phyloP scores from a whole-genome alignment of 2,113 vertebrate genomes.

The Physeter macrocephalus region DNA sequence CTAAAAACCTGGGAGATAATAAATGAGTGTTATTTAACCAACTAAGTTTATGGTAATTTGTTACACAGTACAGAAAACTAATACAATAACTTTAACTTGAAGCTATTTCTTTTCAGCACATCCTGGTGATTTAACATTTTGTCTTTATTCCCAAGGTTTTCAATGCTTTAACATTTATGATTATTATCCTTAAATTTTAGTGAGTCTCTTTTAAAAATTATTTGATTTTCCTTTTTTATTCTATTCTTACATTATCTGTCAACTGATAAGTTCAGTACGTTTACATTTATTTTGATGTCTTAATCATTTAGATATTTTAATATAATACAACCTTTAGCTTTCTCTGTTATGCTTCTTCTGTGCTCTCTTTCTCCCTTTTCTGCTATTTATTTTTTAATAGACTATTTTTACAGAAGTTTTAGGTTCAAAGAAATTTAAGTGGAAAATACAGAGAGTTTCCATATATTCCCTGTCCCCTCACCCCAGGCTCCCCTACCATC shows the following conservation, averaged over 20 bases:
- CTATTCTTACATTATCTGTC: not conserved
- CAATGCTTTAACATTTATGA: not conserved
- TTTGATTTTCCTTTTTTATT: not conserved
- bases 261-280: not conserved
- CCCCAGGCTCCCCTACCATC: too few species aligned
- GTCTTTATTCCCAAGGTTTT: not conserved
- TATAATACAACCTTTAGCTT: not conserved
- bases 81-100: not conserved
- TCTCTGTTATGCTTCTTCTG: not conserved
- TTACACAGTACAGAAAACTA: not conserved
- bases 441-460: not conserved
- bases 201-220: not conserved
- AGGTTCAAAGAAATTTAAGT: not conserved
- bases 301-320: not conserved
- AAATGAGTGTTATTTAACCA: not conserved
- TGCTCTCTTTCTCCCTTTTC: not conserved
- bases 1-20: not conserved
- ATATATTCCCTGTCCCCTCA: not conserved
- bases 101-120: not conserved
- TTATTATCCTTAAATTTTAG: not conserved
- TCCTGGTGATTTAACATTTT: not conserved
- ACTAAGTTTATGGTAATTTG: not conserved
- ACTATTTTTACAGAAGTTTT: not conserved
- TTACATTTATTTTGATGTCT: not conserved
- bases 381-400: not conserved